Conservation (phyloP, 2,113 vertebrate genomes). For the Narcine bancroftii region DNA sequence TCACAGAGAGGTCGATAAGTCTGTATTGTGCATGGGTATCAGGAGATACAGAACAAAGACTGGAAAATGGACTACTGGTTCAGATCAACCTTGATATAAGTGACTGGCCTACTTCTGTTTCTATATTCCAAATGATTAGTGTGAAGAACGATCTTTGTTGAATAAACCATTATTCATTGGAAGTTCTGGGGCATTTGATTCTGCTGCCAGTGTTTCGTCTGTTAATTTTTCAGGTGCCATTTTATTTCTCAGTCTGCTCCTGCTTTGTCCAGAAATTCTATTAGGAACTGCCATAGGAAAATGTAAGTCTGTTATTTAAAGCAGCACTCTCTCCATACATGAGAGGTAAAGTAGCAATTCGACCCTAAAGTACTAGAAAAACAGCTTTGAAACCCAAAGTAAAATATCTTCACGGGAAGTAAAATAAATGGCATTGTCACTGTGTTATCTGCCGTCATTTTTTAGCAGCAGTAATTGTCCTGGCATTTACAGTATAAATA, state of each 20-base stretch:
- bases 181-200: background rate
- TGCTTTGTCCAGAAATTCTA: too few relatives aligned
- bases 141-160: background rate
- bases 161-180: background rate
- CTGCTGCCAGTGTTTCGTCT: background rate
- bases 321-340: too few relatives aligned
- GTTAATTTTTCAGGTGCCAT: background rate
- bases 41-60: background rate
- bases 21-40: background rate
- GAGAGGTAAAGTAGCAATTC: too few relatives aligned
- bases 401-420: too few relatives aligned
- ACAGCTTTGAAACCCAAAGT: too few relatives aligned
- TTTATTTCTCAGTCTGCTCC: too few relatives aligned
- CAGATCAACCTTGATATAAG: background rate
- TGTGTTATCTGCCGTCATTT: too few relatives aligned
- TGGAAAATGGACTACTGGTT: too few relatives aligned
- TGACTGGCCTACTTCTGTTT: background rate
- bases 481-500: background rate
- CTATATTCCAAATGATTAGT: background rate
- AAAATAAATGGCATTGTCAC: too few relatives aligned
- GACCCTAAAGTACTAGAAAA: too few relatives aligned
- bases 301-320: too few relatives aligned
- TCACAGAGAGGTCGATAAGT: background rate
- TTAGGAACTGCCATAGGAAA: too few relatives aligned
- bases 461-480: background rate